Evolutionary conservation across 2,113 vertebrate species (phyloP), one percentile per base, ranked within the genome.

Genomic region (Delphinapterus leucas): DNA sequence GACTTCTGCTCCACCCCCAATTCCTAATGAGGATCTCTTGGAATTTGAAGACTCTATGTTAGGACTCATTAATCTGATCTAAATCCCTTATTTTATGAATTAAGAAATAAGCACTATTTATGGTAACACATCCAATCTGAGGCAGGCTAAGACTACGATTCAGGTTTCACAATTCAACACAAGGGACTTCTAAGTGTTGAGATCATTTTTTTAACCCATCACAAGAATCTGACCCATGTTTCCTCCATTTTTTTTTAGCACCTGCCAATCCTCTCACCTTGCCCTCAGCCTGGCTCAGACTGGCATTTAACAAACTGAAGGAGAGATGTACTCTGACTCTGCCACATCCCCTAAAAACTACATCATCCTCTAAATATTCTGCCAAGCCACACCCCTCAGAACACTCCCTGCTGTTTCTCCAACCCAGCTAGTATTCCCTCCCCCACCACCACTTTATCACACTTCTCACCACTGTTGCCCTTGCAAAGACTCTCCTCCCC

Each of bases 171-270:
- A 36, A 90, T 65, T 96, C 58, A 90, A 96, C 33, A 84, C 38
- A 84, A 84, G 41, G 1, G 12, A 84, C 70, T 83, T 93, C 63
- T 82, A 83, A 90, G 10, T 61, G 23, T 36, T 90, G 33, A 88
- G 53, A 71, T 71, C 31, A 68, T 86, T 87, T 87, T 87, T 88
- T 95, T 73, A 92, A 92, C 47, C 44, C 36, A 89, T 81, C n/a
- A n/a, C 11, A 88, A 41, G 53, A 70, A 58, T 83, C 70, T 87
- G 76, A 91, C 53, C 31, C 20, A 76, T 26, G 41, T 18, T 87
- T 68, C 41, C 41, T 82, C 41, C 25, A 47, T 65, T n/a, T 31
- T 58, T 49, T 47, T 58, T 90, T 53, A 44, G 68, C 41, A 53
- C 26, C 36, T 71, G 53, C 47, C 53, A 87, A 14, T 91, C 11